Percentiles rank a stretch among this genome's conserved stretches.
These are phyloP conservation scores for Aphidius gifuensis DNA, from an alignment of 1,140 invertebrate species.

Conservation along the genomic window DNA sequence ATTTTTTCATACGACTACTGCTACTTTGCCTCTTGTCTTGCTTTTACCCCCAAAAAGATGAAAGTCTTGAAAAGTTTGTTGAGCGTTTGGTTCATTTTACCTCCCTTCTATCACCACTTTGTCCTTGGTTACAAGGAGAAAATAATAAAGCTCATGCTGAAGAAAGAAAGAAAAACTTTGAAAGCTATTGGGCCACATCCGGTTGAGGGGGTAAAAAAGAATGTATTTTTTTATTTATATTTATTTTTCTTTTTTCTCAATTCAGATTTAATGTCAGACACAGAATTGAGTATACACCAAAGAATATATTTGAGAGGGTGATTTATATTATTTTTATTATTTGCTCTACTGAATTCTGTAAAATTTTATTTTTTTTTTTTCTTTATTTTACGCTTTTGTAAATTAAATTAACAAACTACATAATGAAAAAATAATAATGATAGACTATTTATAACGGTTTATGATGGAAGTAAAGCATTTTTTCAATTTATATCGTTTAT, in stretches of 20 bases:
- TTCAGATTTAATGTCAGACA: slow-evolving; percentile 11
- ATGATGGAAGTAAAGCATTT: too few species aligned
- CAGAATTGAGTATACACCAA: neutral
- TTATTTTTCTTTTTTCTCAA: neutral
- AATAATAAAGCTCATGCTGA: neutral
- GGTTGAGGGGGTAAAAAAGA: too few species aligned
- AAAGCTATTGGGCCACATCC: too few species aligned
- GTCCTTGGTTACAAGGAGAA: neutral
- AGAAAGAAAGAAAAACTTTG: too few species aligned
- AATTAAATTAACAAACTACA: slow-evolving; percentile 15
- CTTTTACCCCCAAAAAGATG: slow-evolving; percentile 1
- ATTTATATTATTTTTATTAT: too few species aligned
- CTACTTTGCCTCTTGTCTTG: neutral
- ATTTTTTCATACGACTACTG: neutral
- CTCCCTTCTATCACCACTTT: neutral
- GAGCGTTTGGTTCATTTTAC: neutral
- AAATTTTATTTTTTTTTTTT: too few species aligned
- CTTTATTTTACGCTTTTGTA: neutral
- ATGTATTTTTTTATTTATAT: too few species aligned
- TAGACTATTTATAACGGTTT: too few species aligned
- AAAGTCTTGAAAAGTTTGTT: slow-evolving; percentile 16
- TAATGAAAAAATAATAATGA: neutral
- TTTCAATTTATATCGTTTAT: too few species aligned
- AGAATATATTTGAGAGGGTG: too few species aligned
- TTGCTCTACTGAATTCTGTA: too few species aligned